These are phyloP conservation scores for Antheraea assamensis DNA, from an alignment of 2,888 invertebrate species.

Conservation along the genomic window DNA sequence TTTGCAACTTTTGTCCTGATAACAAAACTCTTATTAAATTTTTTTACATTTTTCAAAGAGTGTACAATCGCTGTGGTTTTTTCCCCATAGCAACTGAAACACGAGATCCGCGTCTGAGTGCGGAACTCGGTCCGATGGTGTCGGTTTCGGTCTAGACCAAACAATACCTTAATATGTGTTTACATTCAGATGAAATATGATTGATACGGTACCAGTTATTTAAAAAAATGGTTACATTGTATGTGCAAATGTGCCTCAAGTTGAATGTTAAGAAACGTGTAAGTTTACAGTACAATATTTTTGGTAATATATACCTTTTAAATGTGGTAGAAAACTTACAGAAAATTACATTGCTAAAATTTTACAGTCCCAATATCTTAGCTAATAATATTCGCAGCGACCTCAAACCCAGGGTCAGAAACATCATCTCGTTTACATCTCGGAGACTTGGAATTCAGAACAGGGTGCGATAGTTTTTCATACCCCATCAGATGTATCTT, in stretches of 20 bases:
- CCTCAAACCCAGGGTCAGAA: too few relatives aligned
- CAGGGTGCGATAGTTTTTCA: too few relatives aligned
- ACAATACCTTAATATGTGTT: conserved; percentile 12
- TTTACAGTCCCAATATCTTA: too few relatives aligned
- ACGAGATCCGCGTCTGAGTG: background rate
- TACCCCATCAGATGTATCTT: too few relatives aligned
- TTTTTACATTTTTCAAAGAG: background rate
- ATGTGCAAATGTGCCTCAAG: background rate
- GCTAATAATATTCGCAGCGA: too few relatives aligned
- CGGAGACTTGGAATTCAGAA: too few relatives aligned
- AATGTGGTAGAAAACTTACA: too few relatives aligned
- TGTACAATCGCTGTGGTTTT: background rate
- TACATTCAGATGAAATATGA: background rate
- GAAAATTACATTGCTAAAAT: too few relatives aligned
- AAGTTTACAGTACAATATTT: background rate
- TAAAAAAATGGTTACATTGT: conserved; percentile 10
- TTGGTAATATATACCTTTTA: too few relatives aligned
- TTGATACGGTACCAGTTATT: background rate
- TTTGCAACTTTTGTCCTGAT: too few relatives aligned
- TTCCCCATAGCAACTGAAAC: background rate
- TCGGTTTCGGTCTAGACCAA: conserved; percentile 19
- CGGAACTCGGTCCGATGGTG: conserved; percentile 6
- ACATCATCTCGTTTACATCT: too few relatives aligned
- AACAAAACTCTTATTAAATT: background rate
- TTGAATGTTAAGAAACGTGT: background rate